Evolutionary conservation across 2,888 invertebrate genomes (phyloP), one percentile per base, ranked within the genome.

Genomic region (Perizoma flavofasciatum): DNA sequence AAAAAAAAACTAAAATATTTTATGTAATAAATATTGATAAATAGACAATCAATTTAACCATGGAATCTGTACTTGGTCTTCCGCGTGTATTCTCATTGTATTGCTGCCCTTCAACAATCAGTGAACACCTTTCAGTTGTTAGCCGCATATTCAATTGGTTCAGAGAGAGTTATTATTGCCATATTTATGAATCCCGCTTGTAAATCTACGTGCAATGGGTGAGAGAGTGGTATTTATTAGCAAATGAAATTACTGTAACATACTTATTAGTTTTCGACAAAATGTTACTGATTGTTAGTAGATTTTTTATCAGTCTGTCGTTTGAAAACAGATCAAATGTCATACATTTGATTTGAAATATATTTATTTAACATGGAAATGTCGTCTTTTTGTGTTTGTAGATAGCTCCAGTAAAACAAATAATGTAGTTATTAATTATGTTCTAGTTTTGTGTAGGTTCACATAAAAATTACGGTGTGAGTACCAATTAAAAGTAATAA

Each of bases 311-410:
- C 88, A 86, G 82, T 85, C 86, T 88, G 88, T 89, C 88, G 83
- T 86, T 84, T 79, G 77, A 83, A 83, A 82, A 78, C 88, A 87
- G 86, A 85, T 91, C 91, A 91, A 89, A 91, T 91, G 91, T 91
- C 89, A 90, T 91, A 91, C 91, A 91, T 91, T 91, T 91, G 91
- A 87, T 91, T 89, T 89, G 88, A 90, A 91, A 91, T 90, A 91
- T 91, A 90, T 91, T 91, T 91, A 91, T 89, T 90, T 91, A 88
- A 87, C 86, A 89, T 89, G 88, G 84, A 87, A 86, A 87, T 84
- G 83, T 85, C 62, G 89, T 88, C 89, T 89, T 90, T 89, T 90
- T 90, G 79, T 91, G 90, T 89, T 88, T 89, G 90, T 91, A 90
- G 91, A 88, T 91, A 90, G 89, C 82, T 86, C 88, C 89, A 87